A percentile compares a stretch with the other conserved stretches of the same genome.
phyloP scores from a whole-genome alignment of 2,888 invertebrate genomes.

The Eupithecia insigniata region DNA sequence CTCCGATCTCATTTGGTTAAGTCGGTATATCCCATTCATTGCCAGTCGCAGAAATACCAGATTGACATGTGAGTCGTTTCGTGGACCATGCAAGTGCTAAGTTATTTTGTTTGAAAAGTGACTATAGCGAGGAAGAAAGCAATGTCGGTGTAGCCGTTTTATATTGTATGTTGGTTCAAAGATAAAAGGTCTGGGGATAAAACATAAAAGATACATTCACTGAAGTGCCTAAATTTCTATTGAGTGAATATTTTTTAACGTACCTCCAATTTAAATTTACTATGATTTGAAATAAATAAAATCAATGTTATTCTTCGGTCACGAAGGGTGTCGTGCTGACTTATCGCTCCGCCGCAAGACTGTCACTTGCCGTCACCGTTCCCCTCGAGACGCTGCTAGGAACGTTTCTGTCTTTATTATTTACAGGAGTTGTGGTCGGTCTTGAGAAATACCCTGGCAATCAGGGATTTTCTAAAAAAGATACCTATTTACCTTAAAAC shows the following conservation, averaged over 20 bases:
- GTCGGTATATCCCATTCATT: too few species aligned
- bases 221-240: not conserved
- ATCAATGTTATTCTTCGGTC: conserved; percentile 45
- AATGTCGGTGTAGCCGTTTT: not conserved
- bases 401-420: conserved; percentile 2
- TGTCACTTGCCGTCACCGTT: conserved; percentile 63
- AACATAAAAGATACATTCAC: not conserved
- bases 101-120: not conserved
- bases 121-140: not conserved
- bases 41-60: too few species aligned
- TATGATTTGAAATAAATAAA: conserved; percentile 36
- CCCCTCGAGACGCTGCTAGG: conserved; percentile 40
- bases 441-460: not conserved
- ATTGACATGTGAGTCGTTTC: too few species aligned
- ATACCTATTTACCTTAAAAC: not conserved
- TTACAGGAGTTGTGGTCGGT: conserved; percentile 1
- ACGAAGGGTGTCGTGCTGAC: conserved; percentile 64
- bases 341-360: conserved; percentile 56
- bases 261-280: not conserved
- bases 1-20: too few species aligned
- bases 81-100: too few species aligned
- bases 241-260: not conserved
- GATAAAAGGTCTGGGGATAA: not conserved
- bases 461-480: not conserved
- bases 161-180: not conserved